Conservation (phyloP, 2,888 invertebrate genomes). For the Thumatha senex region DNA sequence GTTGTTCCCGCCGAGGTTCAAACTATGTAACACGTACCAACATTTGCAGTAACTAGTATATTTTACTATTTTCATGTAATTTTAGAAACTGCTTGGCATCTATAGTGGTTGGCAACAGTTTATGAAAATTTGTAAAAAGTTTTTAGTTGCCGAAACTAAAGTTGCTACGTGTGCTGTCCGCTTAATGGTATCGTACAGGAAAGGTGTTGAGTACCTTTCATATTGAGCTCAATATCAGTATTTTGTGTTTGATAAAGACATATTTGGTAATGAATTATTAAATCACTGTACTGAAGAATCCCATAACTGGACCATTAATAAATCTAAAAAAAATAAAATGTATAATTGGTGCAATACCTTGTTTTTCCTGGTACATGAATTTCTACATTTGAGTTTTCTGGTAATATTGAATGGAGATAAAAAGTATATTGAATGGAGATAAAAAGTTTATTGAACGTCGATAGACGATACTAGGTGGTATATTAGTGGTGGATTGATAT, state of each 20-base stretch:
- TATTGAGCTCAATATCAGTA: conserved; percentile 46
- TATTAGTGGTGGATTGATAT: conserved; percentile 23
- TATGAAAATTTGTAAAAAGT: too few relatives aligned
- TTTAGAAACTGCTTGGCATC: too few relatives aligned
- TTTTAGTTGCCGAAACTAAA: too few relatives aligned
- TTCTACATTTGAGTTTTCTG: background rate
- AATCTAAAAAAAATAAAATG: too few relatives aligned
- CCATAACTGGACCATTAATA: conserved; percentile 54
- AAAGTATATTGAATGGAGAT: background rate
- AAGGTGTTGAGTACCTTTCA: conserved; percentile 35
- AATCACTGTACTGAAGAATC: conserved; percentile 63
- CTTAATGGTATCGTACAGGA: conserved; percentile 44
- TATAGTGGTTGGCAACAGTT: too few relatives aligned
- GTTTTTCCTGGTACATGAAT: background rate
- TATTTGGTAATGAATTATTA: conserved; percentile 42
- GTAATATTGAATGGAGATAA: background rate
- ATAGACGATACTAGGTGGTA: conserved; percentile 31
- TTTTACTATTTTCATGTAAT: too few relatives aligned
- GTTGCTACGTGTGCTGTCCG: too few relatives aligned
- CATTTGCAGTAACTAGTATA: too few relatives aligned
- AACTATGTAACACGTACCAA: too few relatives aligned
- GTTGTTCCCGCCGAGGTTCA: conserved; percentile 65
- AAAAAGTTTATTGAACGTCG: background rate
- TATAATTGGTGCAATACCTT: conserved; percentile 4
- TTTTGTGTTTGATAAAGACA: conserved; percentile 37